Conservation (phyloP, 2,888 invertebrate species). For the Campoplex nolae region DNA sequence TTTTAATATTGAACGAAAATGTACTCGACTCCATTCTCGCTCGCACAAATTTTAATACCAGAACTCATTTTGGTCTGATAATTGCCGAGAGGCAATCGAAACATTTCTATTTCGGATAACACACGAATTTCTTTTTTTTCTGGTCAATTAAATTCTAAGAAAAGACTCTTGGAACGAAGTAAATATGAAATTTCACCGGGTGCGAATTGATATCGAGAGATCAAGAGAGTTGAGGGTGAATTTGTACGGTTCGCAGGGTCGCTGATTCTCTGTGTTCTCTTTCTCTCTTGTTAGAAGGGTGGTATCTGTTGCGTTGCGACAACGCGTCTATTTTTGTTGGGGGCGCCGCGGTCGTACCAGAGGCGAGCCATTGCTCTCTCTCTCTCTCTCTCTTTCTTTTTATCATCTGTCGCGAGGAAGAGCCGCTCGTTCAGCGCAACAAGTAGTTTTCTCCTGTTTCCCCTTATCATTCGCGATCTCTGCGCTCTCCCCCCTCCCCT, state of each 20-base stretch:
- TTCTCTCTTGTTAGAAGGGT: constrained; percentile 46
- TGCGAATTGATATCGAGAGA: constrained; percentile 31
- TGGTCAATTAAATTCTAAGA: constrained; percentile 23
- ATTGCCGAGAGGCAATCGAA: background rate
- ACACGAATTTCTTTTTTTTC: constrained; percentile 1
- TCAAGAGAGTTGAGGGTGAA: constrained; percentile 33
- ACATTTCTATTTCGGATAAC: background rate
- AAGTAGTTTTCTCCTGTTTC: constrained; percentile 79
- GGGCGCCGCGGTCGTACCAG: constrained; percentile 50
- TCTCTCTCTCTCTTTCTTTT: constrained; percentile 30
- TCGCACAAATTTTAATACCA: too few relatives aligned
- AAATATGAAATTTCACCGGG: constrained; percentile 9
- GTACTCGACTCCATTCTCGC: too few relatives aligned
- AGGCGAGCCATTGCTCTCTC: constrained; percentile 53
- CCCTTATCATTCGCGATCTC: constrained; percentile 60
- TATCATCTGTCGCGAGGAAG: constrained; percentile 71
- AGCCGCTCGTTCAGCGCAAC: constrained; percentile 79
- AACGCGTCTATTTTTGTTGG: constrained; percentile 80
- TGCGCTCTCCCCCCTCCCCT: constrained; percentile 54
- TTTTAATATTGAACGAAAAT: background rate
- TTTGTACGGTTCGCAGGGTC: constrained; percentile 27
- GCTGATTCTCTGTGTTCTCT: constrained; percentile 24
- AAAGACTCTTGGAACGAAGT: background rate
- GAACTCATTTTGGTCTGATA: background rate
- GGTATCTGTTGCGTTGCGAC: constrained; percentile 82